Evolutionary conservation across 2,113 vertebrate species (phyloP).

Genomic region (Gadus macrocephalus): DNA sequence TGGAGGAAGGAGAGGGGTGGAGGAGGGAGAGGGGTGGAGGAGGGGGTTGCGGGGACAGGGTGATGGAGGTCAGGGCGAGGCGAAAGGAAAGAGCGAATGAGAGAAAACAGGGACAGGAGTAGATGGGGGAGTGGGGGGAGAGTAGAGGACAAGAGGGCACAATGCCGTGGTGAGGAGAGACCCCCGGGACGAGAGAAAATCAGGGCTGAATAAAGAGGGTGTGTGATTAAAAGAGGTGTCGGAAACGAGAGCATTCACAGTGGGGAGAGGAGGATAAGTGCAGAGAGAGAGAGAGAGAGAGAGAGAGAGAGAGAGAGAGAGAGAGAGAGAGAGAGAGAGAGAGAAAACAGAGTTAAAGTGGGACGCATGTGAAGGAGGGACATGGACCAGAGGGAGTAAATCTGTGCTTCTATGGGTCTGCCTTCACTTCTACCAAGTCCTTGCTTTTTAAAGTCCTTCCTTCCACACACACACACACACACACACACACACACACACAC

Average conservation of each 20-base stretch:
- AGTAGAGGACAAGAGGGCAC: neutral
- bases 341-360: neutral
- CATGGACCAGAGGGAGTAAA: slow-evolving; percentile 13
- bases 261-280: neutral
- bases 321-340: neutral
- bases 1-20: no score
- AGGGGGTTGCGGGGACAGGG: neutral
- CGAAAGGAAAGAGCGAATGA: neutral
- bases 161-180: neutral
- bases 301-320: neutral
- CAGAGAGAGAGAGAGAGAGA: neutral
- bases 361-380: slow-evolving; percentile 24
- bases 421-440: slow-evolving; percentile 39
- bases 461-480: slow-evolving; percentile 12
- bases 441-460: slow-evolving; percentile 18
- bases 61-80: neutral
- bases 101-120: neutral
- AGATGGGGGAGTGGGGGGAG: neutral
- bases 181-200: neutral
- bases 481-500: slow-evolving; percentile 8
- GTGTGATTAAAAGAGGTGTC: neutral
- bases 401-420: slow-evolving; percentile 36
- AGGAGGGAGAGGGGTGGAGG: neutral
- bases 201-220: neutral
- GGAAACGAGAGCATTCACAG: neutral